Evolutionary conservation across 2,113 vertebrate species (phyloP).

Genomic region (Psilopsiagon aymara): DNA sequence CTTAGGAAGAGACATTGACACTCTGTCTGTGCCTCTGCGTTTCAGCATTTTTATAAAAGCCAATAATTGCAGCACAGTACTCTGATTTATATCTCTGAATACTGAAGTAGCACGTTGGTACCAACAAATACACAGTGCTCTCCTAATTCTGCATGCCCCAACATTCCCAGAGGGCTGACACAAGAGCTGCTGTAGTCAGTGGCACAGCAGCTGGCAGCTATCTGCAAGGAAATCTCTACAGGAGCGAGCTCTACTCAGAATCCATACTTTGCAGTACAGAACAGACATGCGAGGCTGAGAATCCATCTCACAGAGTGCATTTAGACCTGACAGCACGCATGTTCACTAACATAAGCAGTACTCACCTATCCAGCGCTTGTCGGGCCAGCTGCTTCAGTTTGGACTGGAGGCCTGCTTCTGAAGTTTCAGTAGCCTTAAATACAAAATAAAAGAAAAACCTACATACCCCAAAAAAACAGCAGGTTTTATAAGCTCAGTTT

Average conservation of each 20-base stretch:
- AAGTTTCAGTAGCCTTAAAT: constrained; percentile 89
- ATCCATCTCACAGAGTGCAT: not conserved
- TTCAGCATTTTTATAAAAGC: not conserved
- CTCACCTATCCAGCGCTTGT: constrained; percentile 94
- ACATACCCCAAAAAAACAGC: not conserved
- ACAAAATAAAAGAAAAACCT: constrained; percentile 22
- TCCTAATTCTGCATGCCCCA: not conserved
- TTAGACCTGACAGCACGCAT: not conserved
- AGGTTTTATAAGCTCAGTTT: not conserved
- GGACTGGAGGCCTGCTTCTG: constrained; percentile 87
- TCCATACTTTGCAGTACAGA: not conserved
- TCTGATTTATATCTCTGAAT: not conserved
- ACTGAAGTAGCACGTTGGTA: not conserved
- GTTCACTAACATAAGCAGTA: not conserved
- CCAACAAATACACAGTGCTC: not conserved
- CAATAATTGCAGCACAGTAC: not conserved
- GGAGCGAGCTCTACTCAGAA: not conserved
- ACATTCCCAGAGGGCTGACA: not conserved
- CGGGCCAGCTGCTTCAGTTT: constrained; percentile 96
- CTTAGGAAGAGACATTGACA: not conserved
- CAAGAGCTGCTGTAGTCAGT: not conserved
- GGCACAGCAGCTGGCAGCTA: not conserved
- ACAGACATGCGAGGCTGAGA: not conserved
- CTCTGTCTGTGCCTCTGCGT: not conserved
- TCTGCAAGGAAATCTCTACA: not conserved